phyloP scores from a whole-genome alignment of 2,113 vertebrate species.

The Cololabis saira region DNA sequence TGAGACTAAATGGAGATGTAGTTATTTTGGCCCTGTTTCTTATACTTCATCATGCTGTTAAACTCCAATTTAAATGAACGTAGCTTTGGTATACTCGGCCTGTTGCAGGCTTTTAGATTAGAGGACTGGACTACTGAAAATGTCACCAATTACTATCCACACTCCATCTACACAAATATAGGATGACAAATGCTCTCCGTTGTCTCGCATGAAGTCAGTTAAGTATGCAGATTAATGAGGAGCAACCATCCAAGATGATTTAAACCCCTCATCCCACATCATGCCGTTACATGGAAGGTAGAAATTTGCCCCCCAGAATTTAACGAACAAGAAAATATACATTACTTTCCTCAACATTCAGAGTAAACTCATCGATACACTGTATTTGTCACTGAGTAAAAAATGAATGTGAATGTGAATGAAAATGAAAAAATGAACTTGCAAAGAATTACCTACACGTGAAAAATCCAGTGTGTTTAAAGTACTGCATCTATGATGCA shows the following conservation, averaged over 20 bases:
- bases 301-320: neutral
- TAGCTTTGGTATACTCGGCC: constrained; percentile 15
- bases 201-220: constrained; percentile 8
- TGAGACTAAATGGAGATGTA: constrained; percentile 31
- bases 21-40: constrained; percentile 39
- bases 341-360: no score
- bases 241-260: constrained; percentile 1
- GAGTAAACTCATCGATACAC: no score
- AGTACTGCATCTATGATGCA: no score
- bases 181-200: neutral
- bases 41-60: constrained; percentile 35
- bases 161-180: constrained; percentile 23
- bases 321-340: no score
- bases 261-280: neutral
- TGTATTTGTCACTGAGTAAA: no score
- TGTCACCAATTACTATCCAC: constrained; percentile 16
- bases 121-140: constrained; percentile 28
- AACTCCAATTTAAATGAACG: constrained; percentile 34
- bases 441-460: no score
- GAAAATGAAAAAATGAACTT: no score
- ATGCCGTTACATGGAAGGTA: neutral
- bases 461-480: no score
- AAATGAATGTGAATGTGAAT: no score
- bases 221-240: constrained; percentile 11
- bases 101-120: constrained; percentile 40